phyloP scores from a whole-genome alignment of 1,140 invertebrate genomes.

The Dinoponera quadriceps region DNA sequence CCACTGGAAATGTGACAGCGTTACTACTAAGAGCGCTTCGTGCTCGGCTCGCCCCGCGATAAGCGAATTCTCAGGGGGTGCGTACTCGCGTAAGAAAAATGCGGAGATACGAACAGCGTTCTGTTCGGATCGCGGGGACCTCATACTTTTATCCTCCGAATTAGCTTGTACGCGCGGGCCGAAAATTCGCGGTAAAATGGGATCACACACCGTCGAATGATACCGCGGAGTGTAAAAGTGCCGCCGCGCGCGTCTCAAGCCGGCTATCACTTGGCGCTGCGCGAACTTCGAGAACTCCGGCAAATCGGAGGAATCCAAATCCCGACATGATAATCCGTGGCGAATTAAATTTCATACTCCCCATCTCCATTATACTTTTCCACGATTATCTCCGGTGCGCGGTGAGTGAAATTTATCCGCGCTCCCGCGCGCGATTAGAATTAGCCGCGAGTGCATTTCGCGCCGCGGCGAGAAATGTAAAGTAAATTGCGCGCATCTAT shows the following conservation, averaged over 20 bases:
- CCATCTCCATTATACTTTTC: not conserved
- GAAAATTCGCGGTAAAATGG: conserved; percentile 1
- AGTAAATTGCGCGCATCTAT: not conserved
- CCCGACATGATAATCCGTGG: conserved; percentile 3
- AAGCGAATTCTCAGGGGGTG: not conserved
- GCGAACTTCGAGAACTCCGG: not conserved
- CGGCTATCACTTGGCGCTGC: not conserved
- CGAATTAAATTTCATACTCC: conserved; percentile 1
- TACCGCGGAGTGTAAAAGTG: not conserved
- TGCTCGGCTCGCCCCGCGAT: no score
- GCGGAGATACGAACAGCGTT: not conserved
- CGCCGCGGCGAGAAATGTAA: not conserved
- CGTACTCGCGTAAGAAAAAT: not conserved
- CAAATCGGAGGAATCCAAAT: conserved; percentile 11
- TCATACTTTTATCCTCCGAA: conserved; percentile 17
- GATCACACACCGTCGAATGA: not conserved
- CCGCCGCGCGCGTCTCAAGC: not conserved
- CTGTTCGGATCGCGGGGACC: not conserved
- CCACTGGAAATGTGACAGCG: no score
- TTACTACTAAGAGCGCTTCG: no score
- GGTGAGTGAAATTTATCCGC: conserved; percentile 13
- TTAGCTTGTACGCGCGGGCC: not conserved
- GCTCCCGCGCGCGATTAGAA: conserved; percentile 3
- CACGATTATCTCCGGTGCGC: not conserved
- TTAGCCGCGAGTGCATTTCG: conserved; percentile 1